Conservation (phyloP, 2,797 vertebrate species). For the Eulemur mongoz region DNA sequence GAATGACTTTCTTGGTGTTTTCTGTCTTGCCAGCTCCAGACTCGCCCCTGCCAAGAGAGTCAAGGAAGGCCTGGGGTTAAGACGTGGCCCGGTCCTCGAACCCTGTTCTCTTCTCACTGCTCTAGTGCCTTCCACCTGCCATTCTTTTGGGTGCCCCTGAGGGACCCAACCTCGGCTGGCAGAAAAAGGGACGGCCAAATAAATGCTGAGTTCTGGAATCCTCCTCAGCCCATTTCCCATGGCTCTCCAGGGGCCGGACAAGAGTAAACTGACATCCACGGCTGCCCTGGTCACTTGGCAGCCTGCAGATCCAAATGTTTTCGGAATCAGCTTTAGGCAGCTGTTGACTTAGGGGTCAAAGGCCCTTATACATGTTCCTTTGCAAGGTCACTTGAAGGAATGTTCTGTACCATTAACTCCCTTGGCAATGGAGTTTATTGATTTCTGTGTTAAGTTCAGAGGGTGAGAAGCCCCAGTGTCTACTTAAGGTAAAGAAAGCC, state of each 20-base stretch:
- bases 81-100: accelerated
- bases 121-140: background rate
- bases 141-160: background rate
- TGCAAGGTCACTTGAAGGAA: background rate
- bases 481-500: background rate
- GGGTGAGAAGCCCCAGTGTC: background rate
- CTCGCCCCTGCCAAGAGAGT: constrained; percentile 91
- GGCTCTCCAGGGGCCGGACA: background rate
- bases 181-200: background rate
- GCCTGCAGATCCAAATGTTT: constrained; percentile 20
- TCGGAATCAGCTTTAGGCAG: constrained; percentile 50
- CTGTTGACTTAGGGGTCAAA: constrained; percentile 55
- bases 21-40: constrained; percentile 98
- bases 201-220: background rate
- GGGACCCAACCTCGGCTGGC: background rate
- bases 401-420: constrained; percentile 8
- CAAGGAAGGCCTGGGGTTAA: constrained; percentile 23
- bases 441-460: background rate
- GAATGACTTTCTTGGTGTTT: constrained; percentile 99
- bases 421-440: background rate
- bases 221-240: constrained; percentile 20
- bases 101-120: background rate
- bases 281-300: constrained; percentile 57
- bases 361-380: constrained; percentile 35
- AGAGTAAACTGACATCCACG: background rate